phyloP scores from a whole-genome alignment of 2,797 vertebrate genomes.

The Cirrhinus molitorella region DNA sequence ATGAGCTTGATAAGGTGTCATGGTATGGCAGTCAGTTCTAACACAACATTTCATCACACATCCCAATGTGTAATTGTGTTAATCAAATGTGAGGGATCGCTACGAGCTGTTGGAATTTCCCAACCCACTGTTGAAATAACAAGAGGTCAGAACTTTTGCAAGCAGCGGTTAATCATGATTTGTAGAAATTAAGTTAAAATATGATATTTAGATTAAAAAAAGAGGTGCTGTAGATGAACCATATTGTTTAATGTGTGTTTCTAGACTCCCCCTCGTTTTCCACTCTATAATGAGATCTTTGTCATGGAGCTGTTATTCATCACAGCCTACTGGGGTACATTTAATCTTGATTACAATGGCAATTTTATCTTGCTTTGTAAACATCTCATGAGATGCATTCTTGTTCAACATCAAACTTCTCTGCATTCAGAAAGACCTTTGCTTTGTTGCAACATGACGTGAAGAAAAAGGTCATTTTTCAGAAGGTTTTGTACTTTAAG shows the following conservation, averaged over 20 bases:
- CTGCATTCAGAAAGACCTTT: conserved; percentile 23
- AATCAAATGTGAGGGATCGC: conserved; percentile 27
- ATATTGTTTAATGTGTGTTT: conserved; percentile 32
- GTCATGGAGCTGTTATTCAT: conserved; percentile 43
- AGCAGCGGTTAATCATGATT: conserved; percentile 18
- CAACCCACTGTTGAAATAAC: conserved; percentile 19
- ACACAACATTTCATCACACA: conserved; percentile 47
- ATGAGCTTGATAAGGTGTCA: conserved; percentile 19
- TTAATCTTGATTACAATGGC: conserved; percentile 53
- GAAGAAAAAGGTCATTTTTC: neutral
- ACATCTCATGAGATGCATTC: conserved; percentile 44
- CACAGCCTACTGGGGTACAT: conserved; percentile 36
- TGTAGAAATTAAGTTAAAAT: conserved; percentile 32
- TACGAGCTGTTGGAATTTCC: neutral
- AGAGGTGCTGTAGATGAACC: conserved; percentile 26
- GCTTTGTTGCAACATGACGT: conserved; percentile 21
- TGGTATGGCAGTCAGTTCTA: conserved; percentile 2
- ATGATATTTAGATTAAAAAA: conserved; percentile 32
- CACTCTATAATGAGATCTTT: conserved; percentile 43
- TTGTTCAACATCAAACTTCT: conserved; percentile 30
- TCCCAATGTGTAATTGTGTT: conserved; percentile 29
- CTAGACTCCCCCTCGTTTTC: conserved; percentile 33
- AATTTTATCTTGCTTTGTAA: conserved; percentile 56
- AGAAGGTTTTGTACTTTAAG: conserved; percentile 29
- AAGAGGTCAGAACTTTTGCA: conserved; percentile 17